phyloP scores from a whole-genome alignment of 2,888 invertebrate species.

The Idaea dimidiata region DNA sequence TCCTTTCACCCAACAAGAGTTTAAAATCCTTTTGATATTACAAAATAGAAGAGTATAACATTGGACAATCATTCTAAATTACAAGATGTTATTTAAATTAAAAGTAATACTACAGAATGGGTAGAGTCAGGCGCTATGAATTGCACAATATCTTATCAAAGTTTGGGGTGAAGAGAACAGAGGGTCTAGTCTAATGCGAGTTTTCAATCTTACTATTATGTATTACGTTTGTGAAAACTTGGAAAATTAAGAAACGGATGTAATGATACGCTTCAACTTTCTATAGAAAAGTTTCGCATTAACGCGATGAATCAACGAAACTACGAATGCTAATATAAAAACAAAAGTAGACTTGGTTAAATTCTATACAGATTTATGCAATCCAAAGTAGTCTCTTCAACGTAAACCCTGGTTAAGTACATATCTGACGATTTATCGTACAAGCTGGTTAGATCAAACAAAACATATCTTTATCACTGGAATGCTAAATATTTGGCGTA shows the following conservation, averaged over 20 bases:
- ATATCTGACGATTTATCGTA: not conserved
- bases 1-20: not conserved
- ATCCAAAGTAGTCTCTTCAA: not conserved
- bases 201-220: no score
- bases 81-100: not conserved
- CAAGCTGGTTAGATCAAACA: not conserved
- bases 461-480: slow-evolving; percentile 20
- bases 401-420: not conserved
- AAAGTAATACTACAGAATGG: not conserved
- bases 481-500: slow-evolving; percentile 21
- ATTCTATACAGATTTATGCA: not conserved
- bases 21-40: not conserved
- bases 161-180: not conserved
- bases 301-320: no score
- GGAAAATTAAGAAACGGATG: no score
- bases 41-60: not conserved
- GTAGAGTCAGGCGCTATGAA: not conserved
- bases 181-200: not conserved
- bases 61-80: not conserved
- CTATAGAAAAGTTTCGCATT: no score
- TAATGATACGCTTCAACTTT: no score
- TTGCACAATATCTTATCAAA: not conserved
- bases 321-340: not conserved
- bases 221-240: no score
- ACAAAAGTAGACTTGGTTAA: not conserved